phyloP scores from a whole-genome alignment of 2,113 vertebrate species.

The Panthera leo region DNA sequence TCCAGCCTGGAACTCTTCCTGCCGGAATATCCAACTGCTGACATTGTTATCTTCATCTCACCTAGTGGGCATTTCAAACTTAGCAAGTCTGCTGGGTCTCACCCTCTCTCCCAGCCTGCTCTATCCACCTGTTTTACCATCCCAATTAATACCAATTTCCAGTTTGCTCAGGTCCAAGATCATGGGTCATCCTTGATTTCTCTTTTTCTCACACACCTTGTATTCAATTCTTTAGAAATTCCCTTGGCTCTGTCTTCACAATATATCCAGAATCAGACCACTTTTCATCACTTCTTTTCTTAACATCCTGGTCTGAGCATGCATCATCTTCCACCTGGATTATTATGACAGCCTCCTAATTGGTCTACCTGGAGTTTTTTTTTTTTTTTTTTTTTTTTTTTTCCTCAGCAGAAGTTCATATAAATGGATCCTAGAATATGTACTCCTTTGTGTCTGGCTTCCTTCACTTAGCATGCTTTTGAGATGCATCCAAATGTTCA shows the following conservation, averaged over 20 bases:
- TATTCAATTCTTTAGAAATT: not conserved
- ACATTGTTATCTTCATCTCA: not conserved
- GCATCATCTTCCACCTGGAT: not conserved
- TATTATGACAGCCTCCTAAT: not conserved
- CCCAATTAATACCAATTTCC: not conserved
- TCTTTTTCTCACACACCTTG: not conserved
- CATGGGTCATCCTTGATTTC: not conserved
- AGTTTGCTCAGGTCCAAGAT: not conserved
- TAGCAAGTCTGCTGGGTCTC: not conserved
- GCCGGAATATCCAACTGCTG: not conserved
- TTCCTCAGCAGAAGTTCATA: not conserved
- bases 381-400: constrained; percentile 7
- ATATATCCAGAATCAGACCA: not conserved
- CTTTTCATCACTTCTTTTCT: not conserved
- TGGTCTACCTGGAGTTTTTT: not conserved
- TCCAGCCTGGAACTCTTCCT: not conserved
- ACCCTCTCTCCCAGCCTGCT: not conserved
- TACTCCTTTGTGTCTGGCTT: not conserved
- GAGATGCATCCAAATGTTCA: not conserved
- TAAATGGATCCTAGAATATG: not conserved
- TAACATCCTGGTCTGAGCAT: not conserved
- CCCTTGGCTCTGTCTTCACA: not conserved
- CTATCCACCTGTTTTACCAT: not conserved
- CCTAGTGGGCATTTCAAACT: not conserved
- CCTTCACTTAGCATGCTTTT: constrained; percentile 35